A percentile compares a stretch with the other conserved stretches of the same genome.
These are phyloP conservation scores for Armadillidium nasatum DNA, from an alignment of 1,140 invertebrate genomes.

Conservation along the genomic window DNA sequence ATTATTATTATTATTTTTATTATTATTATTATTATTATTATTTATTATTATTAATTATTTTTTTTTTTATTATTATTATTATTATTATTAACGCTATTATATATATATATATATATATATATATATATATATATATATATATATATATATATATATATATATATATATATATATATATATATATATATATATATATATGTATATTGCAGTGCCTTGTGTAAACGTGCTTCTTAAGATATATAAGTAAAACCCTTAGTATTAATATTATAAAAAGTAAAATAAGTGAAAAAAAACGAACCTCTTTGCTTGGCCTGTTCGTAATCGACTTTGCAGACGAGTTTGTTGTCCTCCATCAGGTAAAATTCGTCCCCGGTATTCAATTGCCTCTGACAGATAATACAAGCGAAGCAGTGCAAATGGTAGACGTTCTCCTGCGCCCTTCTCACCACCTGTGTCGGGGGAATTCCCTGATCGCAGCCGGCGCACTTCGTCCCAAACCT, in stretches of 20 bases:
- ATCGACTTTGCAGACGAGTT: slow-evolving; percentile 94
- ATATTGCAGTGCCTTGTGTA: too few relatives aligned
- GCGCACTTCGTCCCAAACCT: slow-evolving; percentile 95
- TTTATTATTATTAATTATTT: too few relatives aligned
- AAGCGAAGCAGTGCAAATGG: slow-evolving; percentile 98
- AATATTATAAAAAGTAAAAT: background rate
- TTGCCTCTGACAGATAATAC: slow-evolving; percentile 85
- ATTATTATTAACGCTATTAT: too few relatives aligned
- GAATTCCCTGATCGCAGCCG: slow-evolving; percentile 92
- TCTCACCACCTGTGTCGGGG: slow-evolving; percentile 88
- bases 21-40: too few relatives aligned
- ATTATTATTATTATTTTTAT: too few relatives aligned
- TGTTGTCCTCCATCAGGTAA: slow-evolving; percentile 95
- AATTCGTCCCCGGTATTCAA: slow-evolving; percentile 97
- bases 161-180: too few relatives aligned
- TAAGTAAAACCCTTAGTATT: background rate
- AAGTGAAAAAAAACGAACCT: slow-evolving; percentile 16
- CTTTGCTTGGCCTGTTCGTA: slow-evolving; percentile 80
- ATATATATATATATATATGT: too few relatives aligned
- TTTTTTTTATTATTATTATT: too few relatives aligned
- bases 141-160: too few relatives aligned
- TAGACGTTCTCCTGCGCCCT: slow-evolving; percentile 67
- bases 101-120: too few relatives aligned
- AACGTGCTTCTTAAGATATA: background rate
- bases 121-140: too few relatives aligned